These are phyloP conservation scores for Zaprionus camerounensis DNA, from an alignment of 1,140 invertebrate genomes.

Conservation along the genomic window DNA sequence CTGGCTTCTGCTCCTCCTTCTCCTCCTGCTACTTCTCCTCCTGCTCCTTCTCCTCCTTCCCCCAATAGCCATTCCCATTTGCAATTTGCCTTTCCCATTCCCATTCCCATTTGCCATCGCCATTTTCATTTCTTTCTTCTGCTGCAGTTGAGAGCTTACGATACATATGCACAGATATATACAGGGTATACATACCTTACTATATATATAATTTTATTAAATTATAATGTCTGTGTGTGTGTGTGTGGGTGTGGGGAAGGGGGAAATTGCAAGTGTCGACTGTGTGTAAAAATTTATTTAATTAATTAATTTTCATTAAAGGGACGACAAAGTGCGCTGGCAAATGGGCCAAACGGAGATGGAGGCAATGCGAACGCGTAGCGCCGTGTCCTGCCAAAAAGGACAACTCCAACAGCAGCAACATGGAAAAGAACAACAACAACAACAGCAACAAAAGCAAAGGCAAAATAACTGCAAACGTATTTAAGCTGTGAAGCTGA, in stretches of 20 bases:
- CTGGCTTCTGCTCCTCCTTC: neutral
- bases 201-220: slow-evolving; percentile 25
- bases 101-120: neutral
- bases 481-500: slow-evolving; percentile 33
- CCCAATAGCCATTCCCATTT: neutral
- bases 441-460: neutral
- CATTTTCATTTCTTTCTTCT: neutral
- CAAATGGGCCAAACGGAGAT: slow-evolving; percentile 29
- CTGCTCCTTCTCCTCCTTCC: neutral
- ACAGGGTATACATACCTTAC: neutral
- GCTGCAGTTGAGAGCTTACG: neutral
- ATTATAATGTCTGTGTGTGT: neutral
- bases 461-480: slow-evolving; percentile 15
- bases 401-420: slow-evolving; percentile 18
- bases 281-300: slow-evolving; percentile 73
- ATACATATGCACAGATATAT: neutral
- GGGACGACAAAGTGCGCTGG: slow-evolving; percentile 64
- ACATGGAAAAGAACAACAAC: slow-evolving; percentile 15
- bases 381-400: slow-evolving; percentile 29
- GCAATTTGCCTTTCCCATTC: neutral
- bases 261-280: slow-evolving; percentile 57
- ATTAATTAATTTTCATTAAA: slow-evolving; percentile 82
- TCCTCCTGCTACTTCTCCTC: neutral
- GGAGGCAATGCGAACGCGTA: neutral
- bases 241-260: neutral